Percentiles rank a stretch among this genome's conserved stretches.
phyloP scores from a whole-genome alignment of 1,140 invertebrate species.

The Tetramorium alpestre region DNA sequence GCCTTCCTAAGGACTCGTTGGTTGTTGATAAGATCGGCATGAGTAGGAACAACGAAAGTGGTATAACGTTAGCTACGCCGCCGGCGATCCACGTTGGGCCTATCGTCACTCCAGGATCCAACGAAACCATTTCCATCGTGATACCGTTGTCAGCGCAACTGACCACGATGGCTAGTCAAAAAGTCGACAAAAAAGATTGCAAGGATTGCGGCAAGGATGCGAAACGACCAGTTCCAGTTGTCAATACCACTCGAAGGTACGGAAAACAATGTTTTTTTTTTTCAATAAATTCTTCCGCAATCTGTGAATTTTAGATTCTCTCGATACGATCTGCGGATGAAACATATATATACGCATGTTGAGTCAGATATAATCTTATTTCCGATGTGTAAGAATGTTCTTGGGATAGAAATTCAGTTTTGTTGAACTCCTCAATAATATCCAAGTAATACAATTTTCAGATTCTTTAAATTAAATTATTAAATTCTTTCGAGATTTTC shows the following conservation, averaged over 20 bases:
- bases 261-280: neutral
- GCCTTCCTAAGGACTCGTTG: neutral
- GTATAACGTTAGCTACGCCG: slow-evolving; percentile 75
- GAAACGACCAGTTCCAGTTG: slow-evolving; percentile 9
- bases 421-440: neutral
- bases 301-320: neutral
- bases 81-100: slow-evolving; percentile 81
- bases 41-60: slow-evolving; percentile 61
- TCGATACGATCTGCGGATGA: neutral
- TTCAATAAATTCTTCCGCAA: neutral
- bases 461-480: neutral
- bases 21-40: neutral
- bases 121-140: slow-evolving; percentile 83
- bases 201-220: slow-evolving; percentile 65
- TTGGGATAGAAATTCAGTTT: slow-evolving; percentile 17
- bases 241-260: slow-evolving; percentile 16
- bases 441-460: neutral
- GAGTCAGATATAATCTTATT: neutral
- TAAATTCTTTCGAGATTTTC: neutral
- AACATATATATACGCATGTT: too few species aligned
- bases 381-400: neutral
- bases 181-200: slow-evolving; percentile 49
- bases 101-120: slow-evolving; percentile 79
- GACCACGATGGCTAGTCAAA: slow-evolving; percentile 64
- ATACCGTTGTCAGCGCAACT: slow-evolving; percentile 77